Percentiles rank a stretch among this genome's conserved stretches.
phyloP scores from a whole-genome alignment of 2,113 vertebrate species.

The Ceyx cyanopectus region DNA sequence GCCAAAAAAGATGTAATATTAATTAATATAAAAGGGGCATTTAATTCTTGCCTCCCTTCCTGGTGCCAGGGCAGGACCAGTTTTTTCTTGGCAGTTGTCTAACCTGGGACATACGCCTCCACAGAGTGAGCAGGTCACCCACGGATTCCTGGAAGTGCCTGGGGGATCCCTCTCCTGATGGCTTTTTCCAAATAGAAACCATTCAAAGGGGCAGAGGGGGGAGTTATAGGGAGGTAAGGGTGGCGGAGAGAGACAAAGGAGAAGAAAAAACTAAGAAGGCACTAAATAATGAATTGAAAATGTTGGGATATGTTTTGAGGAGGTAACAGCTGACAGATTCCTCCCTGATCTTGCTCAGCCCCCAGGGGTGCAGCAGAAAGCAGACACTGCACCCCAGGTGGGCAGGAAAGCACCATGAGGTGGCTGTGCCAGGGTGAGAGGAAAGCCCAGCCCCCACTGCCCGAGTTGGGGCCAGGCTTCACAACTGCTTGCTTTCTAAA shows the following conservation, averaged over 20 bases:
- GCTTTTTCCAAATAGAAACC: background rate
- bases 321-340: background rate
- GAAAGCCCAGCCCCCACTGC: background rate
- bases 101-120: background rate
- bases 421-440: accelerated
- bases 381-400: accelerated
- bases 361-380: accelerated
- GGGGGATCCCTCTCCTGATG: background rate
- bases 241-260: background rate
- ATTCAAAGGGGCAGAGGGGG: background rate
- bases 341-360: background rate
- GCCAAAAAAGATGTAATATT: background rate
- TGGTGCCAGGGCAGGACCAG: accelerated
- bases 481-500: background rate
- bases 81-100: background rate
- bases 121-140: background rate
- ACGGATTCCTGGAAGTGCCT: background rate
- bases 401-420: background rate
- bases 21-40: background rate
- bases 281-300: background rate
- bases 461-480: background rate
- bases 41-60: background rate
- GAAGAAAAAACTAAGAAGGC: background rate
- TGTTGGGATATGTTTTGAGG: background rate
- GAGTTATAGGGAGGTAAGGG: too few species aligned